Base-by-base conservation (phyloP, 2,113 vertebrate species). In the Lanius collurio region DNA sequence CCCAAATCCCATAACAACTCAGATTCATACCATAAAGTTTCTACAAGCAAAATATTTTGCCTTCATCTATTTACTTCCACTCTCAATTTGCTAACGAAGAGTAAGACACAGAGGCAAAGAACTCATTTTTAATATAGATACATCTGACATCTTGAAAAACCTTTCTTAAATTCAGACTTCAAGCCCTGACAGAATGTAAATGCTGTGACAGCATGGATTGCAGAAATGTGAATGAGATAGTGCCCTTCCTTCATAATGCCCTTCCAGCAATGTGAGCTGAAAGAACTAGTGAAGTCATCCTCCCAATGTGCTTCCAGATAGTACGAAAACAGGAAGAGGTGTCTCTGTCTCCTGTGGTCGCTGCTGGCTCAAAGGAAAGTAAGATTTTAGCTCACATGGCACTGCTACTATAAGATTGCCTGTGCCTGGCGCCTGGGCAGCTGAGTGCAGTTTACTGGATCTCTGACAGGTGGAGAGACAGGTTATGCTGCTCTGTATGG, bases 331-430 rank as follows among this genome's bases (percentile, higher is more conserved):
- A 7, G 13, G 2, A 59, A 69, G 26, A 56, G 9, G 23, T 41
- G 17, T 20, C 31, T 82, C 49, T 1, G 0, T 22, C 24, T 47
- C 31, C n/a, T 70, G 46, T 13, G 11, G 11, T 62, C 0, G 0
- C 50, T 44, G 21, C 56, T 89, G 24, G 24, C 77, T 63, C 35
- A 71, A 33, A 56, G 35, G 23, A 68, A 71, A 63, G 20, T 6
- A 63, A 31, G 26, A 50, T 55, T 76, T 83, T 80, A 50, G 50
- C 16, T 83, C 31, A 28, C 16, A 3, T 26, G 44, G 11, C 37
- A 63, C 13, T 37, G 49, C 7, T 46, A 3, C 7, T 2, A 0
- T 16, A 49, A 85, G 14, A 39, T 21, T 76, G 26, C 9, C 57
- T 41, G 5, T 64, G 46, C 6, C 31, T 71, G 35, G 30, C 47